Conservation (phyloP, 2,797 vertebrate genomes). For the Ctenopoma multispine region DNA sequence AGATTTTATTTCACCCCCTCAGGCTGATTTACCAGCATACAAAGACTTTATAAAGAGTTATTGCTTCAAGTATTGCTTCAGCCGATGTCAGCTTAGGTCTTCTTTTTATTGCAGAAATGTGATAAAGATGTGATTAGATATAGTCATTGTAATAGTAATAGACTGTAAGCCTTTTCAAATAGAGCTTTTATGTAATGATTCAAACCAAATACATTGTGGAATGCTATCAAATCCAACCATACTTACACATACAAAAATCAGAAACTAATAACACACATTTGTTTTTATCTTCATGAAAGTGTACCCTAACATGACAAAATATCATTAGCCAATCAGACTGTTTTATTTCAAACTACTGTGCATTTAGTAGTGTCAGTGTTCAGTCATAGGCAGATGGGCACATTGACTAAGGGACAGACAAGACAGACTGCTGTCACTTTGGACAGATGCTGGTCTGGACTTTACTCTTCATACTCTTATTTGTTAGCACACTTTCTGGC, state of each 20-base stretch:
- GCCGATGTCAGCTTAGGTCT: slow-evolving; percentile 12
- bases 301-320: too few relatives aligned
- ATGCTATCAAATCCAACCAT: too few relatives aligned
- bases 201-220: neutral
- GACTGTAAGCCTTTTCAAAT: slow-evolving; percentile 6
- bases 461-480: neutral
- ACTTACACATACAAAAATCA: too few relatives aligned
- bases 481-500: neutral
- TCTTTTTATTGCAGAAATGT: slow-evolving; percentile 2
- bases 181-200: neutral
- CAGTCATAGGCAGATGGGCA: neutral
- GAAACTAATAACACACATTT: too few relatives aligned
- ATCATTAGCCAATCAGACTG: neutral
- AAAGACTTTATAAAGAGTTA: slow-evolving; percentile 34
- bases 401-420: too few relatives aligned
- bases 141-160: slow-evolving; percentile 3
- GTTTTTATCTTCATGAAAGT: too few relatives aligned
- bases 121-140: slow-evolving; percentile 12
- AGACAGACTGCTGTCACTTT: neutral
- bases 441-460: too few relatives aligned
- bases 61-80: slow-evolving; percentile 20
- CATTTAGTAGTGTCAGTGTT: neutral
- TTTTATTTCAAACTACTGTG: neutral
- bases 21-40: slow-evolving; percentile 36
- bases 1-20: neutral